These are phyloP conservation scores for Actenoides hombroni DNA, from an alignment of 2,113 vertebrate genomes.

Conservation along the genomic window DNA sequence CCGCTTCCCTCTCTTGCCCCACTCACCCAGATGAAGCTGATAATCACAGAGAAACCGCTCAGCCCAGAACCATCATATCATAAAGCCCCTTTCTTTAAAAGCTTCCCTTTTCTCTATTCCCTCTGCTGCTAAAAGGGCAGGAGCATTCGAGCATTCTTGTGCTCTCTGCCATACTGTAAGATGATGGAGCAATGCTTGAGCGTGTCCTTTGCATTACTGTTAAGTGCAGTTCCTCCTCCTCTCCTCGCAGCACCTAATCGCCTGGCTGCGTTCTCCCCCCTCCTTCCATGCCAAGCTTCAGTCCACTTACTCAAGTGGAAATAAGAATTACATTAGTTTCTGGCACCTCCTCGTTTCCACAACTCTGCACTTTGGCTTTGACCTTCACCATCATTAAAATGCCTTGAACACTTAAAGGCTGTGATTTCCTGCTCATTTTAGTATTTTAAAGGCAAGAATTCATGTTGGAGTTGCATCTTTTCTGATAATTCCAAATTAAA, in stretches of 20 bases:
- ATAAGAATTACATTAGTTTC: not conserved
- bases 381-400: constrained; percentile 17
- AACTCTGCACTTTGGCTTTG: not conserved
- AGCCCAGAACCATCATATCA: not conserved
- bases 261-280: not conserved
- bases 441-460: constrained; percentile 11
- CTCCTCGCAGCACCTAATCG: not conserved
- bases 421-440: constrained; percentile 28
- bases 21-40: not conserved
- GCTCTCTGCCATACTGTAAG: not conserved
- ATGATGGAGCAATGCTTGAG: not conserved
- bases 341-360: constrained; percentile 1
- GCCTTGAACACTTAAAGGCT: not conserved
- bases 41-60: not conserved
- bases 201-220: not conserved
- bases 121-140: not conserved
- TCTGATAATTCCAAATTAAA: constrained; percentile 27
- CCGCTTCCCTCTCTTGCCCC: not conserved
- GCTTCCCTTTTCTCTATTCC: not conserved
- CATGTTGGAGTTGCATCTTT: not conserved
- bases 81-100: not conserved
- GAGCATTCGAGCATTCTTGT: not conserved
- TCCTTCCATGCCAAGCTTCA: not conserved
- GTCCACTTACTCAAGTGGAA: not conserved
- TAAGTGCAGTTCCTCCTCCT: not conserved